phyloP scores from a whole-genome alignment of 1,140 invertebrate genomes.

The Diorhabda sublineata region DNA sequence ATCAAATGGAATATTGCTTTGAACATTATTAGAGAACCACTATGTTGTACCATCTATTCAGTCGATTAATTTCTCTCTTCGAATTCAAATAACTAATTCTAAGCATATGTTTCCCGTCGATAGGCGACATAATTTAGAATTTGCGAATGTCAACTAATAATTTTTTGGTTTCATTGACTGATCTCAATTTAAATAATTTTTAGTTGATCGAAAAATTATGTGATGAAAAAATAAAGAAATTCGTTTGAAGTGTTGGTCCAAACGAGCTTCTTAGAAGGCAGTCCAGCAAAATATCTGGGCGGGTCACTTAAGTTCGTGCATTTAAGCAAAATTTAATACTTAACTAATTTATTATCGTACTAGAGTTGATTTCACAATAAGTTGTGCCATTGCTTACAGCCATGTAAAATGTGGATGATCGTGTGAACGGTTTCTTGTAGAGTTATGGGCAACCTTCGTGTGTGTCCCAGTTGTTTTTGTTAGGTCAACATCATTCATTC shows the following conservation, averaged over 20 bases:
- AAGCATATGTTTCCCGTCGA: too few species aligned
- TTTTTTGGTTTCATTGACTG: too few species aligned
- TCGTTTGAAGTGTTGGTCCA: neutral
- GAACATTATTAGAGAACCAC: too few species aligned
- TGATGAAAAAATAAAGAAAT: neutral
- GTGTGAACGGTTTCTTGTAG: slow-evolving; percentile 26
- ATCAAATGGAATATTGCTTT: too few species aligned
- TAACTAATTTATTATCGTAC: slow-evolving; percentile 33
- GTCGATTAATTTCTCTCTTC: too few species aligned
- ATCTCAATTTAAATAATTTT: too few species aligned
- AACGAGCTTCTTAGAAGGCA: neutral
- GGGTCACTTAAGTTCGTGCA: slow-evolving; percentile 21
- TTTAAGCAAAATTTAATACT: slow-evolving; percentile 31
- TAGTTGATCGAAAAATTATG: too few species aligned
- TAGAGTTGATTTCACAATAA: slow-evolving; percentile 26
- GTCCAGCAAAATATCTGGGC: slow-evolving; percentile 28
- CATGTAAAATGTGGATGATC: slow-evolving; percentile 25
- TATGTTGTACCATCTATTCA: too few species aligned
- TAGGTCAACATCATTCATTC: neutral
- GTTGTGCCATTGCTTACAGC: slow-evolving; percentile 25
- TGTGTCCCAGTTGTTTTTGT: slow-evolving; percentile 10
- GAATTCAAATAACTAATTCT: too few species aligned
- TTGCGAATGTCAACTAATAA: too few species aligned
- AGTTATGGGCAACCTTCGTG: slow-evolving; percentile 8
- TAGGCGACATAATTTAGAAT: too few species aligned